Conservation (phyloP, 23 tunicate genomes). For the Trididemnum nubilum region DNA sequence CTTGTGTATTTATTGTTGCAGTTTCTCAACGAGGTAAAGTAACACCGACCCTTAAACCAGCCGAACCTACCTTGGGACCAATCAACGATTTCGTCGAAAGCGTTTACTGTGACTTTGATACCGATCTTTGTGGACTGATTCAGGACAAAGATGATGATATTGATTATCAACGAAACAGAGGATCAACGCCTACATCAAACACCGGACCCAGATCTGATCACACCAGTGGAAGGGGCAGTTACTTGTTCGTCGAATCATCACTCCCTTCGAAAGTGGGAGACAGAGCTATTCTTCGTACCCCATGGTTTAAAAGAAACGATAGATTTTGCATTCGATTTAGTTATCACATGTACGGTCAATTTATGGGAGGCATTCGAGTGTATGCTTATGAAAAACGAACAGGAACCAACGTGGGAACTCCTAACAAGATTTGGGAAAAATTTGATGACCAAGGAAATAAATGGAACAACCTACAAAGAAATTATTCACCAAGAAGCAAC, state of each 20-base stretch:
- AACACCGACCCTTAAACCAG: background rate
- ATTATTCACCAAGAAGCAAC: conserved; percentile 48
- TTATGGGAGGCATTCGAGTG: conserved; percentile 87
- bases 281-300: conserved; percentile 79
- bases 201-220: conserved; percentile 76
- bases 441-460: conserved; percentile 65
- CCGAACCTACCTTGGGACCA: conserved; percentile 63
- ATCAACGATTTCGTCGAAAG: conserved; percentile 25
- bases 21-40: background rate
- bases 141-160: conserved; percentile 70
- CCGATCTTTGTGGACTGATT: conserved; percentile 62
- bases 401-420: conserved; percentile 52
- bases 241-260: conserved; percentile 86
- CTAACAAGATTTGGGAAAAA: conserved; percentile 77
- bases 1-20: too few species aligned
- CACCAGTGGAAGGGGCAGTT: conserved; percentile 74
- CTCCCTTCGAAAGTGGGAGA: conserved; percentile 75
- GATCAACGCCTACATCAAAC: conserved; percentile 60
- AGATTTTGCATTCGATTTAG: conserved; percentile 53
- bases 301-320: conserved; percentile 54
- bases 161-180: conserved; percentile 51
- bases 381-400: conserved; percentile 79
- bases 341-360: conserved; percentile 87
- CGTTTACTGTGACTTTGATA: conserved; percentile 68
- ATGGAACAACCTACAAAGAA: conserved; percentile 47